These are phyloP conservation scores for Anableps anableps DNA, from an alignment of 2,797 vertebrate genomes.

Conservation along the genomic window DNA sequence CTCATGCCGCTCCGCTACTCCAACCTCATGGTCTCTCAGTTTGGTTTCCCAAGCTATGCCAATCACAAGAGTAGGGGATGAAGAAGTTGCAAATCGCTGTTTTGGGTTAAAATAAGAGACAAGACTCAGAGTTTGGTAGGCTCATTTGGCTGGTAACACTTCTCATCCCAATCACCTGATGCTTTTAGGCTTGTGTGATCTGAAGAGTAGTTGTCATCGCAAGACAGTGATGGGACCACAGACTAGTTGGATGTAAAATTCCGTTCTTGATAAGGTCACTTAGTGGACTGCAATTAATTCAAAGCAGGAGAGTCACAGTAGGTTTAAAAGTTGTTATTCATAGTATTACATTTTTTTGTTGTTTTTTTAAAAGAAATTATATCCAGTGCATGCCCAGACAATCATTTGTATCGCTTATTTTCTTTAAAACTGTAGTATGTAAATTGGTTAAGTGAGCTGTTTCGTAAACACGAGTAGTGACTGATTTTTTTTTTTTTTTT, in stretches of 20 bases:
- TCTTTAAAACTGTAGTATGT: slow-evolving; percentile 2
- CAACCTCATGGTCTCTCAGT: slow-evolving; percentile 95
- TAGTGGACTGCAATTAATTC: background rate
- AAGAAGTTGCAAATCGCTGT: slow-evolving; percentile 31
- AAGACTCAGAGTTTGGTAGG: slow-evolving; percentile 11
- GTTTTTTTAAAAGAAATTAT: background rate
- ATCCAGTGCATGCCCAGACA: slow-evolving; percentile 16
- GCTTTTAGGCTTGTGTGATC: background rate
- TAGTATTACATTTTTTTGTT: background rate
- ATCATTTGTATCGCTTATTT: slow-evolving; percentile 3
- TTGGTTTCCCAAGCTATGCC: slow-evolving; percentile 94
- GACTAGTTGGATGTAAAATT: background rate
- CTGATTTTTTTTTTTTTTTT: too few relatives aligned
- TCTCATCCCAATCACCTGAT: background rate
- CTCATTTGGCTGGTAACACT: background rate
- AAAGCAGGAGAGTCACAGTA: background rate
- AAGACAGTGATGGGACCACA: background rate
- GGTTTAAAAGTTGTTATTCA: slow-evolving; percentile 29
- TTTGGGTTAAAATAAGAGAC: slow-evolving; percentile 1
- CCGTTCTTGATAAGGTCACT: slow-evolving; percentile 1
- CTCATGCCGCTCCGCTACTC: slow-evolving; percentile 92
- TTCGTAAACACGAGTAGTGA: background rate
- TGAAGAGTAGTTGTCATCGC: background rate
- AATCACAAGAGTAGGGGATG: slow-evolving; percentile 90
- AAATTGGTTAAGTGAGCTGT: slow-evolving; percentile 8